phyloP scores from a whole-genome alignment of 2,888 invertebrate species.

The Anthophora plumipes region DNA sequence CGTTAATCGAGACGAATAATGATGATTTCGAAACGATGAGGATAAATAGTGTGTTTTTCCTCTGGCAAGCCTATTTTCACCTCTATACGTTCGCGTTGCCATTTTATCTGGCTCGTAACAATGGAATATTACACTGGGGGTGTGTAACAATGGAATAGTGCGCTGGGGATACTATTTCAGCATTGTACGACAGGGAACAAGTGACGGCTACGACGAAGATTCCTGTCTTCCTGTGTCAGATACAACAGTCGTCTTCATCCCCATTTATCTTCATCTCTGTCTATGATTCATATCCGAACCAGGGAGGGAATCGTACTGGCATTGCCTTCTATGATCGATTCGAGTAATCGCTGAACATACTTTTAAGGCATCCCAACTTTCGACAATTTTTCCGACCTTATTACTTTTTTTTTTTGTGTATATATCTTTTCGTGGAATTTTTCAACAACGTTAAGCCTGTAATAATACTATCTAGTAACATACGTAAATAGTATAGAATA shows the following conservation, averaged over 20 bases:
- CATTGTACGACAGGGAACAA: constrained; percentile 28
- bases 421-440: not conserved
- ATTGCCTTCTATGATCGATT: not conserved
- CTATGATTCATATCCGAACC: constrained; percentile 20
- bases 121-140: constrained; percentile 33
- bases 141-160: constrained; percentile 29
- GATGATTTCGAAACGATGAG: not conserved
- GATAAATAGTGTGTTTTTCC: constrained; percentile 1
- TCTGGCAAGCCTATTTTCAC: constrained; percentile 14
- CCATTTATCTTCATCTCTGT: constrained; percentile 20
- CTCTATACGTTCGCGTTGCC: not conserved
- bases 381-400: not conserved
- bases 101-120: constrained; percentile 38
- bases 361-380: not conserved
- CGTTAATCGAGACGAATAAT: constrained; percentile 4
- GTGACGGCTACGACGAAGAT: constrained; percentile 31
- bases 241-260: constrained; percentile 27
- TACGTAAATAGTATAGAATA: too few relatives aligned
- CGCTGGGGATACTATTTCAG: constrained; percentile 39
- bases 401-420: too few relatives aligned
- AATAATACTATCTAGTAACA: too few relatives aligned
- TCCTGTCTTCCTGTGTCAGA: constrained; percentile 40
- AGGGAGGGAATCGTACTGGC: not conserved
- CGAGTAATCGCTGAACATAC: not conserved
- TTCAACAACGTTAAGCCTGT: too few relatives aligned